Evolutionary conservation across 2,113 vertebrate species (phyloP), one percentile per base, ranked within the genome.

Genomic region (Semicossyphus pulcher): DNA sequence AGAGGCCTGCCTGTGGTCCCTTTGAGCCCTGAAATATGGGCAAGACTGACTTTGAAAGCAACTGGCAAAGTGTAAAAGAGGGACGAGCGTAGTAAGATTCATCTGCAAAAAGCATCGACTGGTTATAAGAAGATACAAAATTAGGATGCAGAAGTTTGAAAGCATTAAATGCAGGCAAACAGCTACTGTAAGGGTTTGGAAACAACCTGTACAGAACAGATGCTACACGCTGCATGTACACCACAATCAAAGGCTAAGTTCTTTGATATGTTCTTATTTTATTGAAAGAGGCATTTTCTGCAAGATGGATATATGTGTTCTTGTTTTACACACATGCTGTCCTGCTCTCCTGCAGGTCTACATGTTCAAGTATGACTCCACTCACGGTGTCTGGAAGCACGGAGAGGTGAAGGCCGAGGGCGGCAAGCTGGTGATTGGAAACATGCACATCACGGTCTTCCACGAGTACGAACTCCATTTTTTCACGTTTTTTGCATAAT

Each of bases 281-380:
- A 32, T 31, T 63, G 3, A 20, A 15, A 23, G 5, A 1, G 5
- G 1, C 34, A 1, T n/a, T 20, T 53, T 32, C 36, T 61, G 1
- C 32, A 7, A 42, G 20, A 32, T 15, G 2, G 3, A 7, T 15
- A 2, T 5, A 1, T 36, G 2, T 16, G 18, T 9, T 9, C 4
- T 4, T 32, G n/a, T 51, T 31, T 5, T 9, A 7, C 41, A 29
- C 25, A 28, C 20, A 9, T 21, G 26, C 12, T 1, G 2, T 3
- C 26, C 7, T 6, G 15, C 11, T 3, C 15, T 45, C 42, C 28
- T 4, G 3, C 76, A 98, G 97, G 96, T 95, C 69, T 98, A 98
- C 92, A 98, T 98, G 97, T 98, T 98, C 93, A 94, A 96, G 61
- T 97, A 97, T 31, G 97, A 98, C 69, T 98, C 97, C 60, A 98